These are phyloP conservation scores for Dicaeum eximium DNA, from an alignment of 2,113 vertebrate species.

Conservation along the genomic window DNA sequence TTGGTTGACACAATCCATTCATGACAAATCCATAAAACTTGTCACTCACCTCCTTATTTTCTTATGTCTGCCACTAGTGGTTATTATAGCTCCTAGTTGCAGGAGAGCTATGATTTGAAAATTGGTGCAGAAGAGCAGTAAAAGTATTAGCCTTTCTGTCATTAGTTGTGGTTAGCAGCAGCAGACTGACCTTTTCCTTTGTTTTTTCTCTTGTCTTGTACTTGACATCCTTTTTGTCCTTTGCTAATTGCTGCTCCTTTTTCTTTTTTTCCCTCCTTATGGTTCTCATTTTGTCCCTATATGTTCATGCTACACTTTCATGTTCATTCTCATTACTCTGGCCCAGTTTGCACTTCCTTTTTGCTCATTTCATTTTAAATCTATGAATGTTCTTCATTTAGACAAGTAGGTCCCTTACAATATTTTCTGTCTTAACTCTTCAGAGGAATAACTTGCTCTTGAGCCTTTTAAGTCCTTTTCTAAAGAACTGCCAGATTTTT, in stretches of 20 bases:
- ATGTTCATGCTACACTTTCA: not conserved
- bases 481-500: not conserved
- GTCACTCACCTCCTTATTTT: not conserved
- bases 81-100: not conserved
- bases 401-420: not conserved
- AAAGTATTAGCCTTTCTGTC: not conserved
- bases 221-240: not conserved
- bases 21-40: not conserved
- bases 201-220: not conserved
- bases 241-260: not conserved
- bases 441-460: not conserved
- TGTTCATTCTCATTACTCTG: constrained; percentile 22
- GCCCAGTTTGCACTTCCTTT: constrained; percentile 16
- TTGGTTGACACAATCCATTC: not conserved
- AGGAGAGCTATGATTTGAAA: not conserved
- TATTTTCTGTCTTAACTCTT: constrained; percentile 18
- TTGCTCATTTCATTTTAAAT: not conserved
- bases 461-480: not conserved
- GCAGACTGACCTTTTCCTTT: not conserved
- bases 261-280: not conserved
- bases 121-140: not conserved
- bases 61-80: not conserved
- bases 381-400: constrained; percentile 11
- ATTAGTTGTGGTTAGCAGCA: not conserved
- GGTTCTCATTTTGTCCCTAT: not conserved